Percentiles rank a stretch among this genome's conserved stretches.
These are phyloP conservation scores for Eumaeus atala DNA, from an alignment of 1,140 invertebrate species.

Conservation along the genomic window DNA sequence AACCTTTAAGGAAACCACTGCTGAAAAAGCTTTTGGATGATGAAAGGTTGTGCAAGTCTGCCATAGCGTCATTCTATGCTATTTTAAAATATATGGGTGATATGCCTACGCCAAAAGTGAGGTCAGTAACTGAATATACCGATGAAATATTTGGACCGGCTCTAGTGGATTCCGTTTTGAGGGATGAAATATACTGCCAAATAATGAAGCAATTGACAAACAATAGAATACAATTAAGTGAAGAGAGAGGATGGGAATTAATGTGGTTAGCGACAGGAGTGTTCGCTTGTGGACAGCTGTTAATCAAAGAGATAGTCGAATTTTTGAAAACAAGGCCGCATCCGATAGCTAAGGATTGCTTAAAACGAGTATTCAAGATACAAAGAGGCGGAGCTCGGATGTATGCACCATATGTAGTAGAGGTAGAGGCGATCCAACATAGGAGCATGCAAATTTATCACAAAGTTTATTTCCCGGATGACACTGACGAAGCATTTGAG, in stretches of 20 bases:
- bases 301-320: constrained; percentile 77
- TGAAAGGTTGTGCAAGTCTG: constrained; percentile 83
- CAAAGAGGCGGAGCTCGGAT: constrained; percentile 86
- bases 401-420: constrained; percentile 93
- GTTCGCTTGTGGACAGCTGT: constrained; percentile 81
- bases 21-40: constrained; percentile 86
- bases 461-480: constrained; percentile 94
- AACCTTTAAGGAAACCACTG: constrained; percentile 90
- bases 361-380: constrained; percentile 87
- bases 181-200: constrained; percentile 96
- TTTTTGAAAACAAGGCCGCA: constrained; percentile 88
- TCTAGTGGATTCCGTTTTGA: constrained; percentile 84
- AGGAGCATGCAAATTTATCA: constrained; percentile 96
- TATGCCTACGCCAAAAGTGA: constrained; percentile 83
- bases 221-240: constrained; percentile 87
- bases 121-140: constrained; percentile 84
- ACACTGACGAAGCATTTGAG: constrained; percentile 89
- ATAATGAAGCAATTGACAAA: constrained; percentile 95
- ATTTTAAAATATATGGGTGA: constrained; percentile 98
- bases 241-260: constrained; percentile 94
- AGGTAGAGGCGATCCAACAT: constrained; percentile 96
- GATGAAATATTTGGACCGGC: constrained; percentile 92
- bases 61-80: constrained; percentile 83
- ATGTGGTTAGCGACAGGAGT: constrained; percentile 93
- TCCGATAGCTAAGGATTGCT: constrained; percentile 86